Conservation (phyloP, 2,797 vertebrate species). For the Neosilurus hyrtlii region DNA sequence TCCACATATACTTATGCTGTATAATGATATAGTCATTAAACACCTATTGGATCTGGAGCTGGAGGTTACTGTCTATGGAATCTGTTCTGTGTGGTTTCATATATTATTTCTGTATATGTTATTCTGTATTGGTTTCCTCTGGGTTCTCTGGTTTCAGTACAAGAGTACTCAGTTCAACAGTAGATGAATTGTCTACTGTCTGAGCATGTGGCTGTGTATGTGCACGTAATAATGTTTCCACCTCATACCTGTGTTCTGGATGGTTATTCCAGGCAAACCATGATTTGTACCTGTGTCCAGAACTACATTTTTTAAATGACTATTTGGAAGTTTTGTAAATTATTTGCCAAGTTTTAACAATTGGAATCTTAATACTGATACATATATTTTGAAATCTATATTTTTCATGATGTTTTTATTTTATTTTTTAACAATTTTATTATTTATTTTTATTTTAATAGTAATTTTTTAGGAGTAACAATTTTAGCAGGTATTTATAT, state of each 20-base stretch:
- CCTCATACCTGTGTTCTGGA: too few relatives aligned
- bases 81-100: background rate
- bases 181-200: background rate
- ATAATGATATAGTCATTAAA: background rate
- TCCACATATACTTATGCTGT: background rate
- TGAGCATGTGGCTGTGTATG: background rate
- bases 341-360: background rate
- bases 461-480: too few relatives aligned
- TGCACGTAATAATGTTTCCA: background rate
- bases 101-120: background rate
- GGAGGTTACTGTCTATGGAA: background rate
- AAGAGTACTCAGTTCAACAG: background rate
- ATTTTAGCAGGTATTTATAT: background rate
- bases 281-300: background rate
- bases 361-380: background rate
- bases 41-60: background rate
- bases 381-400: background rate
- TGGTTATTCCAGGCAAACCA: background rate
- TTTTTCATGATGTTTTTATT: too few relatives aligned
- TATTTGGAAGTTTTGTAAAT: background rate
- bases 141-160: background rate
- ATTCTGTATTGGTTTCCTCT: background rate
- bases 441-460: too few relatives aligned
- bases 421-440: too few relatives aligned
- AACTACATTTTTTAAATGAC: background rate